Evolutionary conservation across 2,797 vertebrate genomes (phyloP).

Genomic region (Cryptoprocta ferox): DNA sequence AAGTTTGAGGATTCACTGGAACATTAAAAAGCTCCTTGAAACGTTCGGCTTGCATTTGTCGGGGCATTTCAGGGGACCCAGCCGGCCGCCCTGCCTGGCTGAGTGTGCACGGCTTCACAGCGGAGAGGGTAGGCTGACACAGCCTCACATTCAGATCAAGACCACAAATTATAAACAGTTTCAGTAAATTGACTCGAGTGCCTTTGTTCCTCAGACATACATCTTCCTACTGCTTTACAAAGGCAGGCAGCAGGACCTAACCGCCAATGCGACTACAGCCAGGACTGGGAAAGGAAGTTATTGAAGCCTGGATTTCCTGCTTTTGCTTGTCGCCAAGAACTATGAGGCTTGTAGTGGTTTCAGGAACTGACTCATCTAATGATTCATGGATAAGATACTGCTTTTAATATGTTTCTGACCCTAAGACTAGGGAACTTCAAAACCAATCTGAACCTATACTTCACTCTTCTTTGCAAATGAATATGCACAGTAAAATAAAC

Average conservation of each 20-base stretch:
- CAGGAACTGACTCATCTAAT: conserved; percentile 97
- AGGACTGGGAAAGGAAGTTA: conserved; percentile 96
- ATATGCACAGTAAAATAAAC: conserved; percentile 60
- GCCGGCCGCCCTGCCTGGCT: background rate
- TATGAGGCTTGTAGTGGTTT: conserved; percentile 95
- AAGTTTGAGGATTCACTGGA: conserved; percentile 38
- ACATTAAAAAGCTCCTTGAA: conserved; percentile 43
- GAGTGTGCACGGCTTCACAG: conserved; percentile 39
- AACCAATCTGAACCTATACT: conserved; percentile 77
- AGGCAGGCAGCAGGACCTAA: conserved; percentile 90
- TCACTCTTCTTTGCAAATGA: conserved; percentile 78
- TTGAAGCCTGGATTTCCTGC: conserved; percentile 98
- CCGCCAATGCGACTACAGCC: conserved; percentile 89
- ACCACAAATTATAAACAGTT: conserved; percentile 94
- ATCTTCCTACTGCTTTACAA: conserved; percentile 91
- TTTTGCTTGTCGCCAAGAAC: conserved; percentile 94
- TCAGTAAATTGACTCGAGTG: conserved; percentile 91
- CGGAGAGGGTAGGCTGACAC: conserved; percentile 86
- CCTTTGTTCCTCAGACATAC: conserved; percentile 92
- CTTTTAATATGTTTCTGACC: conserved; percentile 92
- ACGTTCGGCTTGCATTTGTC: background rate
- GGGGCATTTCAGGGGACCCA: background rate
- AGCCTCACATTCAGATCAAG: conserved; percentile 91
- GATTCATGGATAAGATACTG: conserved; percentile 94
- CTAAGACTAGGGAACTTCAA: conserved; percentile 87